A percentile compares a stretch with the other conserved stretches of the same genome.
phyloP scores from a whole-genome alignment of 1,140 invertebrate genomes.

The Alviniconcha marisindica region DNA sequence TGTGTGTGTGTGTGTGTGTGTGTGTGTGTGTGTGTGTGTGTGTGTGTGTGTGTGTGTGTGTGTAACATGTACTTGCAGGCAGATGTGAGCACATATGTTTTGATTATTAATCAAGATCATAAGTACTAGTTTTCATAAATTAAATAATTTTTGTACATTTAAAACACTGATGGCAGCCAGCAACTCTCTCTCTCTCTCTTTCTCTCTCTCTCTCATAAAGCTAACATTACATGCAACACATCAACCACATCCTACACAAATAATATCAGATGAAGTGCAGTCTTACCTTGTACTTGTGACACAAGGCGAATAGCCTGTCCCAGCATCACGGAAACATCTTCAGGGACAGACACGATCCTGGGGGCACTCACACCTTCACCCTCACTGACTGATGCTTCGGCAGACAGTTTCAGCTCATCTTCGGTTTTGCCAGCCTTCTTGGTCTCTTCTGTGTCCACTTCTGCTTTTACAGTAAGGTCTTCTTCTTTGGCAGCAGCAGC shows the following conservation, averaged over 20 bases:
- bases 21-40: neutral
- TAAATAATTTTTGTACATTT: too few relatives aligned
- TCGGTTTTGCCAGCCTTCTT: neutral
- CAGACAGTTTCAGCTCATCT: constrained; percentile 1
- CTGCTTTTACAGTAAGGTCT: neutral
- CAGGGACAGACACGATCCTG: constrained; percentile 45
- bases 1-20: neutral
- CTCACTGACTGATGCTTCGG: constrained; percentile 24
- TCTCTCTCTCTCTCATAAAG: neutral
- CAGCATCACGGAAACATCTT: constrained; percentile 51
- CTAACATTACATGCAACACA: neutral
- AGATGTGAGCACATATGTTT: too few relatives aligned
- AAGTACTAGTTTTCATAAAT: too few relatives aligned
- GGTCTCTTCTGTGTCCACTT: constrained; percentile 13
- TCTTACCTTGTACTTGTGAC: constrained; percentile 58
- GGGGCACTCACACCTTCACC: constrained; percentile 33
- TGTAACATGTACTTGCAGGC: too few relatives aligned
- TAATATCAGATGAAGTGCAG: too few relatives aligned
- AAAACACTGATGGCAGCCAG: too few relatives aligned
- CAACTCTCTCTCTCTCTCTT: too few relatives aligned
- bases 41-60: too few relatives aligned
- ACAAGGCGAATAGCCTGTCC: constrained; percentile 54
- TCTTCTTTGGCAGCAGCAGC: neutral
- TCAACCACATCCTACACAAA: too few relatives aligned
- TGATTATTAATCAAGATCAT: too few relatives aligned